Percentiles rank a stretch among this genome's conserved stretches.
Evolutionary conservation across 2,888 invertebrate genomes (phyloP).

Genomic region (Tuberolachnus salignus): DNA sequence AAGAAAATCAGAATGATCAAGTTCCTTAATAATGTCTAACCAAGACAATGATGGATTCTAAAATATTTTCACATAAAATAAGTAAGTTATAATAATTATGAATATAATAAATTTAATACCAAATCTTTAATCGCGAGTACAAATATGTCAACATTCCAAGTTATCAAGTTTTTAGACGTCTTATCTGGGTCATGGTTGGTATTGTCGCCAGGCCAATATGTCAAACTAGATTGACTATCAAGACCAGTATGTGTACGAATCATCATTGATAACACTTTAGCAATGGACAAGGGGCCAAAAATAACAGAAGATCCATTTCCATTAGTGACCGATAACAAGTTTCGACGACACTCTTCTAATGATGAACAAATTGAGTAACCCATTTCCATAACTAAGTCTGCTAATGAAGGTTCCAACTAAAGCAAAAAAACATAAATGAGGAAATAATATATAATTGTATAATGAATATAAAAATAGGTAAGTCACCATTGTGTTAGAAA

Average conservation of each 20-base stretch:
- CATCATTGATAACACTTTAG: conserved; percentile 86
- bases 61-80: conserved; percentile 51
- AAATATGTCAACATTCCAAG: conserved; percentile 94
- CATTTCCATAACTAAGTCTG: conserved; percentile 89
- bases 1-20: conserved; percentile 89
- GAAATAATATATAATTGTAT: conserved; percentile 12
- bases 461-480: background rate
- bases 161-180: conserved; percentile 62
- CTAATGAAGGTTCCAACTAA: conserved; percentile 75
- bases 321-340: conserved; percentile 78
- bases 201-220: conserved; percentile 56
- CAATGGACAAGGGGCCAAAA: conserved; percentile 72
- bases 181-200: conserved; percentile 57
- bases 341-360: conserved; percentile 86
- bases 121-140: conserved; percentile 90
- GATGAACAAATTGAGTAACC: conserved; percentile 87
- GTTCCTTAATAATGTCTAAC: conserved; percentile 88
- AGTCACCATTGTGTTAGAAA: conserved; percentile 64
- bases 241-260: conserved; percentile 81
- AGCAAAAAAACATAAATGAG: conserved; percentile 21
- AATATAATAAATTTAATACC: conserved; percentile 63
- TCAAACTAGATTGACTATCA: conserved; percentile 46
- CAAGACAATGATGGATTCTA: conserved; percentile 79
- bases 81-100: background rate
- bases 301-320: conserved; percentile 32